Conservation (phyloP, 2,797 vertebrate species). For the Scomberomorus guttatus region DNA sequence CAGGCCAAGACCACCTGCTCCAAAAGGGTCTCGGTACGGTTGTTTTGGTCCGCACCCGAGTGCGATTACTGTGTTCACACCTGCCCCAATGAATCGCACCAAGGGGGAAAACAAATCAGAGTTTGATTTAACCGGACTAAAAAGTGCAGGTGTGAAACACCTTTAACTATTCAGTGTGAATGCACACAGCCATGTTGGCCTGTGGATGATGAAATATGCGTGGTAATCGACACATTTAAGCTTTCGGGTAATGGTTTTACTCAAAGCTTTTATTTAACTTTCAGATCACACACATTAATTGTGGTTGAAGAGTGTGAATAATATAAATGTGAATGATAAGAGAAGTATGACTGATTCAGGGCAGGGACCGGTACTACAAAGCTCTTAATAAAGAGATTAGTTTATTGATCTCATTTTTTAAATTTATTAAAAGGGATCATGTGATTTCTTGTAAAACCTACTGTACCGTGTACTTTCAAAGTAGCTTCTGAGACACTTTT, state of each 20-base stretch:
- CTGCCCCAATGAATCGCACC: no score
- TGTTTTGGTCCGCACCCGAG: no score
- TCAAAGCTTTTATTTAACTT: background rate
- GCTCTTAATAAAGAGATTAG: background rate
- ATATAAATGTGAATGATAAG: background rate
- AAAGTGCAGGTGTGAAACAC: no score
- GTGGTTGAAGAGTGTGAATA: background rate
- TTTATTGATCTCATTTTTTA: no score
- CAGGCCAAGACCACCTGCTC: no score
- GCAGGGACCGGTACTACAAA: background rate
- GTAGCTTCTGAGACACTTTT: conserved; percentile 6
- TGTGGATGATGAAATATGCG: background rate
- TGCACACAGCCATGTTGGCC: background rate
- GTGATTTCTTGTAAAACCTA: background rate
- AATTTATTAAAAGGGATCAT: conserved; percentile 4
- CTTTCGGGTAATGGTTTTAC: background rate
- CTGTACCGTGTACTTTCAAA: background rate
- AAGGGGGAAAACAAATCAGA: no score
- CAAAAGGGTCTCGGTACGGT: no score
- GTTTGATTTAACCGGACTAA: no score
- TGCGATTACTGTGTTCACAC: no score
- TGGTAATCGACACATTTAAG: background rate
- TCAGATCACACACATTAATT: background rate
- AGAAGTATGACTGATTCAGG: conserved; percentile 11
- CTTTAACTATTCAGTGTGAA: background rate